phyloP scores from a whole-genome alignment of 1,140 invertebrate genomes.

The Calliopsis andreniformis region DNA sequence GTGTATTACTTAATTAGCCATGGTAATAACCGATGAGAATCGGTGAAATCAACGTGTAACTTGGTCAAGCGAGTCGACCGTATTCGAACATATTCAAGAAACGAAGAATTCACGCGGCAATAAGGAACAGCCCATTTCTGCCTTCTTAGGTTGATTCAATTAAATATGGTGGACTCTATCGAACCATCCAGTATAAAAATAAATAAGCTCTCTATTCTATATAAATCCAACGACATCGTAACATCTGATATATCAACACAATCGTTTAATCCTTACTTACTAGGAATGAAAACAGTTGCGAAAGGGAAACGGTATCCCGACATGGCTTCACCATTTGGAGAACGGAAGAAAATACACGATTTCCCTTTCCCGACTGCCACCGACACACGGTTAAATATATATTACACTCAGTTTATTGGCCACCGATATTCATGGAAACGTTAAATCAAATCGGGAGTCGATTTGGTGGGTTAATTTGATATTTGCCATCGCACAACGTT shows the following conservation, averaged over 20 bases:
- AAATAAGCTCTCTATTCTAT: slow-evolving; percentile 69
- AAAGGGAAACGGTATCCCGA: neutral
- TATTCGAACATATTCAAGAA: neutral
- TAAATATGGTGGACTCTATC: slow-evolving; percentile 35
- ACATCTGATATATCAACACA: slow-evolving; percentile 48
- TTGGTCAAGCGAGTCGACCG: neutral
- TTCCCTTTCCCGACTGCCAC: neutral
- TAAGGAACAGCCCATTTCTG: neutral
- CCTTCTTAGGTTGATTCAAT: slow-evolving; percentile 7
- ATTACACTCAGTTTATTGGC: neutral
- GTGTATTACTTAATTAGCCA: neutral
- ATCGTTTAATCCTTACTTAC: slow-evolving; percentile 45
- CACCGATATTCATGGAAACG: slow-evolving; percentile 23
- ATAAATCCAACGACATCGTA: slow-evolving; percentile 54
- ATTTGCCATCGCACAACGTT: neutral
- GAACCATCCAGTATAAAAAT: slow-evolving; percentile 68
- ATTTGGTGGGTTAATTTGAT: slow-evolving; percentile 8
- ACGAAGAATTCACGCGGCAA: neutral
- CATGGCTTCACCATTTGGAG: too few relatives aligned
- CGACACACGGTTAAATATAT: neutral
- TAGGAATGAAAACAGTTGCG: neutral
- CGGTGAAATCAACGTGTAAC: slow-evolving; percentile 1
- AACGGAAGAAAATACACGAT: neutral
- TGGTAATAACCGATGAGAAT: neutral
- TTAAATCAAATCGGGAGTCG: slow-evolving; percentile 1